A percentile compares a stretch with the other conserved stretches of the same genome.
These are phyloP conservation scores for Telmatochromis sp. DNA, from an alignment of 2,113 vertebrate genomes.

Conservation along the genomic window DNA sequence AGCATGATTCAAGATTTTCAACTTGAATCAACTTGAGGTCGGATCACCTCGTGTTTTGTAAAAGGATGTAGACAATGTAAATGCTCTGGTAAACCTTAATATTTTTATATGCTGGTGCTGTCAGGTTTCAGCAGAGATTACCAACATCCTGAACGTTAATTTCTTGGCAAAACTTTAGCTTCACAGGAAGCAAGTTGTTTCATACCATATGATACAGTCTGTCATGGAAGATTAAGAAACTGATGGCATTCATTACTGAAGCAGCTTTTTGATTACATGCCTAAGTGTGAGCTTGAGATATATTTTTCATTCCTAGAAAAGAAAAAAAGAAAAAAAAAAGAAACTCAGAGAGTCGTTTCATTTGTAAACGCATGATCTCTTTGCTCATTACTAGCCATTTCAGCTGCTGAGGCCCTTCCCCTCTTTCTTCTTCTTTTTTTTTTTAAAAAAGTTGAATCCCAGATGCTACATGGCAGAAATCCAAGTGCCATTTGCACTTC, in stretches of 20 bases:
- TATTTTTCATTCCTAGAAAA: not conserved
- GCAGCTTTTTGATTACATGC: not conserved
- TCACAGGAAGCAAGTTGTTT: not conserved
- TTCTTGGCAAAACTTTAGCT: not conserved
- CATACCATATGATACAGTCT: not conserved
- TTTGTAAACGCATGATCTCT: not conserved
- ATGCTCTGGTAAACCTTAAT: not conserved
- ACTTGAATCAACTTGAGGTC: not conserved
- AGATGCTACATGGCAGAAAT: conserved; percentile 26
- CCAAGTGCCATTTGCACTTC: conserved; percentile 28
- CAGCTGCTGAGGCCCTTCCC: not conserved
- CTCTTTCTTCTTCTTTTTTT: not conserved
- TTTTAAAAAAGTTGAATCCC: not conserved
- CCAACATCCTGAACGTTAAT: not conserved
- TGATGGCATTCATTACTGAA: not conserved
- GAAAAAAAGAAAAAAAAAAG: not conserved
- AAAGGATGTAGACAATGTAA: not conserved
- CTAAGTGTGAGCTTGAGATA: not conserved
- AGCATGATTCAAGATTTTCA: not conserved
- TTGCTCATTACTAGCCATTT: not conserved
- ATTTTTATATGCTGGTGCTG: not conserved
- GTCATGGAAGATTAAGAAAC: not conserved
- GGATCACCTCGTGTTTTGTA: not conserved
- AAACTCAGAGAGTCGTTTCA: not conserved
- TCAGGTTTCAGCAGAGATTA: not conserved